Evolutionary conservation across 2,797 vertebrate species (phyloP).

Genomic region (Lateolabrax maculatus): DNA sequence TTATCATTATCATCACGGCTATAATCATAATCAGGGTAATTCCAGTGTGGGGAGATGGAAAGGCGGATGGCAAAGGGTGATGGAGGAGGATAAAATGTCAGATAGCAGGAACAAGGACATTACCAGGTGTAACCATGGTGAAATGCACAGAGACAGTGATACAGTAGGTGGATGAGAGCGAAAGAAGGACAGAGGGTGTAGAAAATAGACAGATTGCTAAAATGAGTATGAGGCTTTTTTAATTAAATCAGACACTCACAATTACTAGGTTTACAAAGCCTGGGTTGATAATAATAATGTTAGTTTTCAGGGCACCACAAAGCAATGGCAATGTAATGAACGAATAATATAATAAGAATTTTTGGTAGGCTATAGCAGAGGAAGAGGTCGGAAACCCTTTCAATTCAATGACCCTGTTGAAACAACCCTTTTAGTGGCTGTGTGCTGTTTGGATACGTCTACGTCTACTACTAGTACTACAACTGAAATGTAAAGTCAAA

Average conservation of each 20-base stretch:
- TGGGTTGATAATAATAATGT: slow-evolving; percentile 31
- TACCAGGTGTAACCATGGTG: slow-evolving; percentile 68
- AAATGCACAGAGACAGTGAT: slow-evolving; percentile 44
- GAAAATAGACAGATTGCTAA: slow-evolving; percentile 49
- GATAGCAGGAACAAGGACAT: slow-evolving; percentile 73
- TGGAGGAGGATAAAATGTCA: slow-evolving; percentile 78
- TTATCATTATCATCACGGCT: slow-evolving; percentile 84
- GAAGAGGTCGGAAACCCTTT: slow-evolving; percentile 19
- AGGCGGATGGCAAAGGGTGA: slow-evolving; percentile 70
- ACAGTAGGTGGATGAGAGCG: slow-evolving; percentile 40
- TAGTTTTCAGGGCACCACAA: slow-evolving; percentile 30
- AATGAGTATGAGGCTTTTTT: slow-evolving; percentile 44
- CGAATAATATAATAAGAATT: slow-evolving; percentile 32
- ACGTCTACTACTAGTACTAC: background rate
- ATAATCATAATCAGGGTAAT: slow-evolving; percentile 86
- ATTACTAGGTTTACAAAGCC: slow-evolving; percentile 53
- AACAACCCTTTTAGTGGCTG: slow-evolving; percentile 27
- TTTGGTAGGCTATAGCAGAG: slow-evolving; percentile 3
- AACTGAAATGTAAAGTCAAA: background rate
- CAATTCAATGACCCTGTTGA: slow-evolving; percentile 1
- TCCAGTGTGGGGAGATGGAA: slow-evolving; percentile 80
- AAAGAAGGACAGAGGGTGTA: slow-evolving; percentile 34
- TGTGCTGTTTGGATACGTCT: background rate
- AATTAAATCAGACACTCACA: slow-evolving; percentile 63
- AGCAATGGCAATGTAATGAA: slow-evolving; percentile 21